Base-by-base conservation (phyloP, 1,140 invertebrate genomes). In the Pantala flavescens region DNA sequence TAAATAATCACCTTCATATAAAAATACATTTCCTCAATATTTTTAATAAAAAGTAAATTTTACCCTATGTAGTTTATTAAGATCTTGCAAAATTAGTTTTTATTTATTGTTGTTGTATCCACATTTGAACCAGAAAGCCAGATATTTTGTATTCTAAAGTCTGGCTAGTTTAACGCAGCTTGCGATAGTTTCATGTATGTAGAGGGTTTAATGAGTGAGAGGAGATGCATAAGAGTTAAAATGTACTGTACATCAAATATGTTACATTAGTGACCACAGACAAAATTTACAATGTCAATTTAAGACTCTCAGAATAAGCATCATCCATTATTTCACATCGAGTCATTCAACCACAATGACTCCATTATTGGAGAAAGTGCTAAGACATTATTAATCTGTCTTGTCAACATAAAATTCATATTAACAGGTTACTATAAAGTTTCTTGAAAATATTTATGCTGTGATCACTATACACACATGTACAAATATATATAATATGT, bases 191-290 rank as follows among this genome's bases (percentile, higher is more conserved):
- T 63, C 49, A 63, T 63, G 28, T 21, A 63, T 63, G 14, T 63
- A 7, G 14, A 63, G 49, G 49, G 49, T 63, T 63, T 63, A 63
- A 63, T 63, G 49, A 63, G 49, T 63, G 49, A 63, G 49, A 63
- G 49, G 49, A 63, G 49, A 63, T 63, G 49, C n/a, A 21, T 63
- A 63, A 63, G 49, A 63, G 49, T 19, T 63, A 63, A 63, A 21
- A 63, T 63, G 49, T 63, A 63, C 49, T 63, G 49, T 63, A 63
- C 49, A 63, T 63, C 49, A 63, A 63, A 63, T 63, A 63, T 63
- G 12, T 63, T 63, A 63, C 49, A 63, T 63, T 19, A 19, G 49
- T 63, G 49, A 63, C 49, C 49, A 63, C 49, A 63, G 49, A 63
- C 14, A 21, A 63, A 21, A 63, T 63, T 63, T 63, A 63, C 16